Conservation (phyloP, 2,888 invertebrate species). For the Danaus chrysippus region DNA sequence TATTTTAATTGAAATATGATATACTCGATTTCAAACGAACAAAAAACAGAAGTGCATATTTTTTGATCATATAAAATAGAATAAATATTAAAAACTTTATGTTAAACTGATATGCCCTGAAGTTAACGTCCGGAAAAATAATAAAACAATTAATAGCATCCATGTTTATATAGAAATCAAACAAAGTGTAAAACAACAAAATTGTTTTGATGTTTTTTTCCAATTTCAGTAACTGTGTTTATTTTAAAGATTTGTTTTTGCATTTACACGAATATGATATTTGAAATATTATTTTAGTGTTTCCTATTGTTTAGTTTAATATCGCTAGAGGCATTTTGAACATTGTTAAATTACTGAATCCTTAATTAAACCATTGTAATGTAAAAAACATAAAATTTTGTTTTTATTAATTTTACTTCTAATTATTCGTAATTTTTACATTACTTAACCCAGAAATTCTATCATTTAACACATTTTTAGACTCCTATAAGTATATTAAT, state of each 20-base stretch:
- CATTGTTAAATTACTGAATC: constrained; percentile 32
- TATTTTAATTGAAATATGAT: no score
- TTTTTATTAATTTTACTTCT: no score
- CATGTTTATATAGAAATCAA: background rate
- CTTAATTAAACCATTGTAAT: constrained; percentile 33
- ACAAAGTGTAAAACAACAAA: background rate
- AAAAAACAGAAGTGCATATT: no score
- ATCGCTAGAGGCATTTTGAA: constrained; percentile 28
- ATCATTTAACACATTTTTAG: no score
- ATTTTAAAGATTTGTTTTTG: background rate
- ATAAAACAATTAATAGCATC: background rate
- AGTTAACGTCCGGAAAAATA: background rate
- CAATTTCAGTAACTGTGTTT: background rate
- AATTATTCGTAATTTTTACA: no score
- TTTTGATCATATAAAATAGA: no score
- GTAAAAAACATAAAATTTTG: no score
- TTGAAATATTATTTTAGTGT: background rate
- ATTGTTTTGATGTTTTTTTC: no score
- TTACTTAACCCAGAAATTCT: no score
- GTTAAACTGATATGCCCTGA: background rate
- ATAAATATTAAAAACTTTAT: no score
- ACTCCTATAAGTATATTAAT: no score
- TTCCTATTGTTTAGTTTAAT: constrained; percentile 28
- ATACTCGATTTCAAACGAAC: no score
- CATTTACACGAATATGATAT: background rate